Evolutionary conservation across 2,888 invertebrate genomes (phyloP), one percentile per base, ranked within the genome.

Genomic region (Alsophila aescularia): DNA sequence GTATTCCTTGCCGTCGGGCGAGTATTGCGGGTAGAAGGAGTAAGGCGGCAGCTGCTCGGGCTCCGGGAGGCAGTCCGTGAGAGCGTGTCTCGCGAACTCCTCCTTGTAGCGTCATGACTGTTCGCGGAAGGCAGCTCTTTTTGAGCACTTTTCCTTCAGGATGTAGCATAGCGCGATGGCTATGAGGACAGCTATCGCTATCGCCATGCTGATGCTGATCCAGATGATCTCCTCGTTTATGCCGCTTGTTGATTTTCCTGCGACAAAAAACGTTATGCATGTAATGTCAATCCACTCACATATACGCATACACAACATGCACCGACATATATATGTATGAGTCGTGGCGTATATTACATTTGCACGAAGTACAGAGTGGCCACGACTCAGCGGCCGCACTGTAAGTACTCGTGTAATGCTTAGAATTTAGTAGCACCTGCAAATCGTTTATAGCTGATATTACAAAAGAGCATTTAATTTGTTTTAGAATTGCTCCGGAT

Each of bases 201-300:
- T 95, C 29, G 96, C 96, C 96, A 96, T 96, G 48, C 96, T 96
- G 81, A 96, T 96, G 87, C 96, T 96, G 74, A 96, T 96, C 96
- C 96, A 96, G 78, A 96, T 96, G 68, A 96, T 96, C 84, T 96
- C 96, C 81, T 96, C 96, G 85, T 96, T 96, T 82, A 96, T 95
- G 54, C 96, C 96, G 72, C 95, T 95, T 75, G 96, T 95, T 21
- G 95, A 95, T 71, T 95, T 95, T 52, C 96, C 96, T 96, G 93
- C n/a, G 62, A 60, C 58, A 52, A 62, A 66, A 49, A 35, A 37
- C 18, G 5, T 18, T 18, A 4, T 18, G 3, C 0, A 24, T 35
- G 13, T 13, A 36, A 34, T 2, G 2, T 4, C 18, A 18, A 18
- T 18, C 18, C 18, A 18, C 18, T 4, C 18, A 18, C 18, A 18